Percentiles rank a stretch among this genome's conserved stretches.
phyloP scores from a whole-genome alignment of 1,140 invertebrate genomes.

The Drosophila kepulauana region DNA sequence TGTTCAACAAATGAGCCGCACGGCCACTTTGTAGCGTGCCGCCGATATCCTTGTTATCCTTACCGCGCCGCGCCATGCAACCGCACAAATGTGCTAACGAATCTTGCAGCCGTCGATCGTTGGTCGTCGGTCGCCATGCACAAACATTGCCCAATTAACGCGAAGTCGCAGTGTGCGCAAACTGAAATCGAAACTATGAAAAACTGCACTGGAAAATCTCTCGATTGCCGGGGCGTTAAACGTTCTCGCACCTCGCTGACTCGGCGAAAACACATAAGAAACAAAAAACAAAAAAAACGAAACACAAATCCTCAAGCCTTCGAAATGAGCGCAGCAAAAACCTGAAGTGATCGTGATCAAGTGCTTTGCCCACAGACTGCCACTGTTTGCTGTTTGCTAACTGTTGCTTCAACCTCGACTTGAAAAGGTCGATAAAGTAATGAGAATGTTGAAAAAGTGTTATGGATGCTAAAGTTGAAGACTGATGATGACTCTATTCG shows the following conservation, averaged over 20 bases:
- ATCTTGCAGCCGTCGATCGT: constrained; percentile 60
- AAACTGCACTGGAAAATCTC: constrained; percentile 12
- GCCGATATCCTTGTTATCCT: constrained; percentile 68
- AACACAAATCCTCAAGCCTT: constrained; percentile 21
- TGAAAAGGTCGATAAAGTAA: too few relatives aligned
- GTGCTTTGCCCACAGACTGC: constrained; percentile 16
- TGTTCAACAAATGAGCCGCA: constrained; percentile 54
- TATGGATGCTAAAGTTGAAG: too few relatives aligned
- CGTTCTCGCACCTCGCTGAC: constrained; percentile 77
- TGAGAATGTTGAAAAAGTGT: too few relatives aligned
- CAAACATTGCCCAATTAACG: constrained; percentile 77
- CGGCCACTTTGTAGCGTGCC: constrained; percentile 59
- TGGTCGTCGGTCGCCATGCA: constrained; percentile 45
- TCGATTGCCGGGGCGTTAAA: constrained; percentile 60
- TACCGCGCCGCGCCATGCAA: constrained; percentile 39
- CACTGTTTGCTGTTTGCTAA: not conserved
- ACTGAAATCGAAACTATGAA: constrained; percentile 9
- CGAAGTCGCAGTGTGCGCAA: constrained; percentile 43
- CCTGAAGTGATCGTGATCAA: constrained; percentile 22
- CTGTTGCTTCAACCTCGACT: too few relatives aligned
- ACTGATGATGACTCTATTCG: too few relatives aligned
- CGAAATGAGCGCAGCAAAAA: constrained; percentile 1
- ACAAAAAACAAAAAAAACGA: not conserved
- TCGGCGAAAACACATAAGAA: constrained; percentile 40
- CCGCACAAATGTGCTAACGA: constrained; percentile 82